Conservation (phyloP, 1,140 invertebrate species). For the Drosophila sturtevanti region DNA sequence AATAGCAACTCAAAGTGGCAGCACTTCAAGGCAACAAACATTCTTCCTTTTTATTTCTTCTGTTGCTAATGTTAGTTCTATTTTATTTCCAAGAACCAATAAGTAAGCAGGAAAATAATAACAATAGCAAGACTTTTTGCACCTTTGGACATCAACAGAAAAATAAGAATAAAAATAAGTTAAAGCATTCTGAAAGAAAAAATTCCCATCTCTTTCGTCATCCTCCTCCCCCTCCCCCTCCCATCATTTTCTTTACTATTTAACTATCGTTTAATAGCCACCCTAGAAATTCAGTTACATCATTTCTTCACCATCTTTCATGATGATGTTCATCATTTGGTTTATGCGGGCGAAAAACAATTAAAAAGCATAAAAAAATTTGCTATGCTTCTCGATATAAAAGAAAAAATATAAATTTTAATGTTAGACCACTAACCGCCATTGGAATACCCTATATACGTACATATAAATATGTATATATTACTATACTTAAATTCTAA, state of each 20-base stretch:
- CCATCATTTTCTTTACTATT: not conserved
- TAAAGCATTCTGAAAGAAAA: not conserved
- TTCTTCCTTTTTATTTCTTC: conserved; percentile 20
- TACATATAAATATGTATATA: too few relatives aligned
- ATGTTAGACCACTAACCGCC: not conserved
- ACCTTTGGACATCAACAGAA: conserved; percentile 29
- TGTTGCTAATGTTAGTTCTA: conserved; percentile 33
- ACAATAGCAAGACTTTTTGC: conserved; percentile 26
- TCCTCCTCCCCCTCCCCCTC: not conserved
- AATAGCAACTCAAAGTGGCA: conserved; percentile 38
- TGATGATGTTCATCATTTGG: conserved; percentile 2
- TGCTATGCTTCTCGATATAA: conserved; percentile 49
- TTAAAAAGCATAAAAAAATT: conserved; percentile 56
- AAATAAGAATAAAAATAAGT: too few relatives aligned
- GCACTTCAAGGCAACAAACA: conserved; percentile 28
- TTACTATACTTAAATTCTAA: too few relatives aligned
- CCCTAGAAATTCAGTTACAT: conserved; percentile 6
- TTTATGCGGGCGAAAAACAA: conserved; percentile 39
- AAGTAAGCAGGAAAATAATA: conserved; percentile 40
- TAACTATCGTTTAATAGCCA: conserved; percentile 5
- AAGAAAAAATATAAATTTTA: not conserved
- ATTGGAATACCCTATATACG: not conserved
- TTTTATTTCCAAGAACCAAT: conserved; percentile 73
- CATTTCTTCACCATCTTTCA: conserved; percentile 48
- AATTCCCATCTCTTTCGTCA: not conserved